phyloP scores from a whole-genome alignment of 2,888 invertebrate genomes.

The Steinernema hermaphroditum region DNA sequence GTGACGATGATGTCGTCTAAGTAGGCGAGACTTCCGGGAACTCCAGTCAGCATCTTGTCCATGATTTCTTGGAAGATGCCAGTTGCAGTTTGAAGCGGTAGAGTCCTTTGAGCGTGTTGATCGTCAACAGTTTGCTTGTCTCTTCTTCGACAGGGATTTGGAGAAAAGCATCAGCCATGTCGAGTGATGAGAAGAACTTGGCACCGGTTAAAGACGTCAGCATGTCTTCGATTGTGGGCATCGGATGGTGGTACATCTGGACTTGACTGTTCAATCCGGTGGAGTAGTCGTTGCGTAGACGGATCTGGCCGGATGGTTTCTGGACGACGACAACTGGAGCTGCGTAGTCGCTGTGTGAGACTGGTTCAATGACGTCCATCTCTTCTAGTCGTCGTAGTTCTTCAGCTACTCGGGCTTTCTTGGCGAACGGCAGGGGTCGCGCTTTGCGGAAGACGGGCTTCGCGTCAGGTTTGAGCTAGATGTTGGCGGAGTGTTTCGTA shows the following conservation, averaged over 20 bases:
- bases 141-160: conserved; percentile 46
- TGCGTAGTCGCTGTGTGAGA: conserved; percentile 46
- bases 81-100: conserved; percentile 45
- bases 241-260: conserved; percentile 42
- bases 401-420: no score
- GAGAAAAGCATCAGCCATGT: conserved; percentile 51
- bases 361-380: conserved; percentile 36
- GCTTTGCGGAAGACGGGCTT: no score
- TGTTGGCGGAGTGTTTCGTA: no score
- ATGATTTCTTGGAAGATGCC: conserved; percentile 47
- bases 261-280: conserved; percentile 48
- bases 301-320: conserved; percentile 46
- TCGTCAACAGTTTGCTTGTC: conserved; percentile 37
- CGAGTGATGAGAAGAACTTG: conserved; percentile 44
- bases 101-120: conserved; percentile 51
- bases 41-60: conserved; percentile 42
- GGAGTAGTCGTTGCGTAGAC: conserved; percentile 51
- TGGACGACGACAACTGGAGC: conserved; percentile 47
- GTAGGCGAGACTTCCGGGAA: conserved; percentile 36
- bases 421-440: no score
- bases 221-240: no score
- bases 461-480: no score
- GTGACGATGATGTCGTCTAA: no score
- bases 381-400: conserved; percentile 42
- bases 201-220: conserved; percentile 44